Evolutionary conservation across 2,888 invertebrate species (phyloP).

Genomic region (Cephus rjabovi): DNA sequence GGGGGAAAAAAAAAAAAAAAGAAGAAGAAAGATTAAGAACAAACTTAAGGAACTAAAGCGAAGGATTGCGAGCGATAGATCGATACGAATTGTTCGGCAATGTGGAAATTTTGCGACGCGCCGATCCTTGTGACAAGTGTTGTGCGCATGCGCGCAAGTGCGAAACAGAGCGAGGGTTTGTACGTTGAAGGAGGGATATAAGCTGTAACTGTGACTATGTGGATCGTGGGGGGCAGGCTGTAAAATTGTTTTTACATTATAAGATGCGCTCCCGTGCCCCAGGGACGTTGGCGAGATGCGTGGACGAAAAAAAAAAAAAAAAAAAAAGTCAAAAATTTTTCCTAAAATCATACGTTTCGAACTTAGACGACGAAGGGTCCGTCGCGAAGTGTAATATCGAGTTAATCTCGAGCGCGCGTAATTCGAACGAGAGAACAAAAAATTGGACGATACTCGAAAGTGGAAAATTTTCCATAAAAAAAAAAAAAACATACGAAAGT

Average conservation of each 20-base stretch:
- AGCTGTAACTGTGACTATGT: conserved; percentile 66
- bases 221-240: conserved; percentile 66
- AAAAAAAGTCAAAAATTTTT: not conserved
- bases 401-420: too few species aligned
- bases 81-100: too few species aligned
- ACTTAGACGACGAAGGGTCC: too few species aligned
- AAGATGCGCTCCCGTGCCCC: not conserved
- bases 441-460: too few species aligned
- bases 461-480: not conserved
- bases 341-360: too few species aligned
- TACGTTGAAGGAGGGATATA: conserved; percentile 47
- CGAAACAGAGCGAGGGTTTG: conserved; percentile 35
- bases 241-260: conserved; percentile 18
- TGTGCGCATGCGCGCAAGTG: conserved; percentile 29
- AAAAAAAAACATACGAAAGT: conserved; percentile 8
- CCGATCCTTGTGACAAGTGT: conserved; percentile 21
- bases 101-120: too few species aligned
- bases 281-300: not conserved
- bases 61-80: not conserved
- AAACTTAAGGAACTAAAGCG: too few species aligned
- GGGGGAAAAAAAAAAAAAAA: conserved; percentile 7
- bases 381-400: too few species aligned
- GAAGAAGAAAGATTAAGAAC: conserved; percentile 9
- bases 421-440: not conserved
- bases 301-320: conserved; percentile 20